Evolutionary conservation across 2,113 vertebrate species (phyloP).

Genomic region (Cyphomyrus discorhynchus): DNA sequence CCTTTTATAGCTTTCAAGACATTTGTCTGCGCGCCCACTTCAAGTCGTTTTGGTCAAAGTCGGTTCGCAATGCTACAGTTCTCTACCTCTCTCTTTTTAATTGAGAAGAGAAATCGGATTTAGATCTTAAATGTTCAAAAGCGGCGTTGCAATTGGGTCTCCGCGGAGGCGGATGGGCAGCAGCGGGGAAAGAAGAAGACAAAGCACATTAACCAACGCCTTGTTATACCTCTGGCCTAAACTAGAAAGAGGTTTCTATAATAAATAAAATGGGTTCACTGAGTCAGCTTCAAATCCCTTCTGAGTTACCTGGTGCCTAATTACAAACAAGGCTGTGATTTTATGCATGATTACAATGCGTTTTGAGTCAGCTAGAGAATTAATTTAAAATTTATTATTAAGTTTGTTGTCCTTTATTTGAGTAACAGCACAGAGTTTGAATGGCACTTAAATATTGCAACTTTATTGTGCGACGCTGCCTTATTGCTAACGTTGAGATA

Average conservation of each 20-base stretch:
- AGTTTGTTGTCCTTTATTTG: neutral
- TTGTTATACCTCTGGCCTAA: conserved; percentile 7
- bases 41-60: conserved; percentile 15
- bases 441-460: neutral
- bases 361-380: neutral
- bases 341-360: neutral
- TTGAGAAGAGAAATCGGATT: conserved; percentile 20
- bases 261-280: conserved; percentile 11
- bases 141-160: neutral
- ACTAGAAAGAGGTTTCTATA: neutral
- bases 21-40: neutral
- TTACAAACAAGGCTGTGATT: neutral
- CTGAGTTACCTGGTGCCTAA: neutral
- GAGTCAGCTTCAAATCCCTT: neutral
- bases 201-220: conserved; percentile 15
- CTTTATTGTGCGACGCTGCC: neutral
- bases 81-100: conserved; percentile 12
- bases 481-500: neutral
- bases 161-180: neutral
- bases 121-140: conserved; percentile 12
- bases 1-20: conserved; percentile 1
- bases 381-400: neutral
- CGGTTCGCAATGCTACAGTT: neutral
- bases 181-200: neutral
- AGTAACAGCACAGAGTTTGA: neutral